Evolutionary conservation across 2,888 invertebrate species (phyloP).

Genomic region (Heterodera filipjevi): DNA sequence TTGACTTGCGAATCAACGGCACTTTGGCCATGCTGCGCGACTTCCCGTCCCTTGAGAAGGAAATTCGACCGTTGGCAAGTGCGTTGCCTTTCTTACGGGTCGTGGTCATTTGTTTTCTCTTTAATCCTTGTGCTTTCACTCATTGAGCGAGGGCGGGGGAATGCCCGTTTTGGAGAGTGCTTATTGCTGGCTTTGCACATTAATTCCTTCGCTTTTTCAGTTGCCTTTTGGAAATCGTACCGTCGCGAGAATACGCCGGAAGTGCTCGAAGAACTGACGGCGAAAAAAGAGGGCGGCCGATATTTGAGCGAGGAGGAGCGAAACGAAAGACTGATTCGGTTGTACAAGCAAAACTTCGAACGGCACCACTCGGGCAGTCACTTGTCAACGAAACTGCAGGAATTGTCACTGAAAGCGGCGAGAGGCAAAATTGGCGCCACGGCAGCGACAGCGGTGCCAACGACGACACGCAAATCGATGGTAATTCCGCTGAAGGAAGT

Average conservation of each 20-base stretch:
- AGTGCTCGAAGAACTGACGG: constrained; percentile 28
- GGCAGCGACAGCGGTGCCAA: not conserved
- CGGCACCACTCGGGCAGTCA: constrained; percentile 30
- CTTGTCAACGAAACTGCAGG: constrained; percentile 29
- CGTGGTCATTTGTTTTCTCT: too few species aligned
- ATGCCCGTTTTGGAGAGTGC: too few species aligned
- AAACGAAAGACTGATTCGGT: constrained; percentile 55
- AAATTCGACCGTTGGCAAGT: constrained; percentile 59
- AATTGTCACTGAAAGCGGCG: constrained; percentile 25
- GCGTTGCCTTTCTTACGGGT: constrained; percentile 34
- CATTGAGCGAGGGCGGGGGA: too few species aligned
- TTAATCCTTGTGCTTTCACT: too few species aligned
- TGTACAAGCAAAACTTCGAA: constrained; percentile 50
- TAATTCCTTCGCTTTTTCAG: too few species aligned
- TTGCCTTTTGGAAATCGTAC: constrained; percentile 62
- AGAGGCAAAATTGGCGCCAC: not conserved
- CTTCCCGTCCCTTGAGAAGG: constrained; percentile 60
- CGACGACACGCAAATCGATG: constrained; percentile 11
- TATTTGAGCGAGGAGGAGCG: constrained; percentile 47
- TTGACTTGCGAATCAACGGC: constrained; percentile 67
- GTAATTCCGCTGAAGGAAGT: constrained; percentile 35
- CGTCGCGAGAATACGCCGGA: constrained; percentile 65
- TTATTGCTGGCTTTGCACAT: too few species aligned
- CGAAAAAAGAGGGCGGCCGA: not conserved
- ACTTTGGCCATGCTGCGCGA: constrained; percentile 65